Evolutionary conservation across 92 coral and sea anemone genomes (phyloP), one percentile per base, ranked within the genome.

Genomic region (Epizoanthus illoricatus): DNA sequence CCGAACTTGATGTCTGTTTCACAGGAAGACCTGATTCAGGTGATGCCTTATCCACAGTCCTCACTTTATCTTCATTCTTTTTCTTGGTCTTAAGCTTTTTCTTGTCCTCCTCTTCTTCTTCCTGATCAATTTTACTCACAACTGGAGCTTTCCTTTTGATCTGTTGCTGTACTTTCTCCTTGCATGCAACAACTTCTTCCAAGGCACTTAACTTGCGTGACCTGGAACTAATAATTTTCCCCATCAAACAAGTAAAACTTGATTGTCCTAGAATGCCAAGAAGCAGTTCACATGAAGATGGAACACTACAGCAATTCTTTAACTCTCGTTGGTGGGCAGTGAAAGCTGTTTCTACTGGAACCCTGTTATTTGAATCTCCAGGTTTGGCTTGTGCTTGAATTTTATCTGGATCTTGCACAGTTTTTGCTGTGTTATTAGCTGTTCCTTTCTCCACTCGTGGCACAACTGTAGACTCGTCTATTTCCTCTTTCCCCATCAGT

Each of bases 401-500:
- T 3, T 12, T 75, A 61, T 4, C 41, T 3, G 13, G 54, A 15
- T 63, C 42, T 45, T 78, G 42, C 43, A 11, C 4, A 41, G 71
- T 52, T 52, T 12, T 52, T 3, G 13, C 56, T 52, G 56, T 83
- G 84, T 45, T 47, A 5, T 41, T 45, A 16, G 13, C 62, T 69
- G 12, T 56, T 7, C 61, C 23, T 24, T 69, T 73, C 9, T 43
- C 87, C 56, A 24, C 43, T 61, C 18, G 75, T 36, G 1, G 36
- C 52, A 28, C 75, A 42, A 43, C 84, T 11, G 71, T 61, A 49
- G 67, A 42, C 73, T 92, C 90, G 3, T 87, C 91, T 28, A 47
- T 70, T 23, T 92, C 97, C 11, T 90, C 97, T 54, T 87, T 89
- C n/a, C 81, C 88, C 10, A 93, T 87, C 28, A 88, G 84, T 36